These are phyloP conservation scores for Drosophila pachea DNA, from an alignment of 1,140 invertebrate species.

Conservation along the genomic window DNA sequence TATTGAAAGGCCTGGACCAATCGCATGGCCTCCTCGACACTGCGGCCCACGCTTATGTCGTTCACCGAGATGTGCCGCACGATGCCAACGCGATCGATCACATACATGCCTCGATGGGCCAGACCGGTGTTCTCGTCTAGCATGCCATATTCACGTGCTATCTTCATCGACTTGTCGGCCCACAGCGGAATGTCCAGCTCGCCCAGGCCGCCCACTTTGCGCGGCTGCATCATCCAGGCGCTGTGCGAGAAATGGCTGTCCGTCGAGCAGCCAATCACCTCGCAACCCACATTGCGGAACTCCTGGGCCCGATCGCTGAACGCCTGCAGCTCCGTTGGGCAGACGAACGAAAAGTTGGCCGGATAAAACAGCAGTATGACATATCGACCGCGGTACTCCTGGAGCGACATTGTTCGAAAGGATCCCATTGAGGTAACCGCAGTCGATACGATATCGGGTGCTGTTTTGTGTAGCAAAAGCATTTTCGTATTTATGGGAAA, in stretches of 20 bases:
- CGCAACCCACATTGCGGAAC: constrained; percentile 90
- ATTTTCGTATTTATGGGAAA: background rate
- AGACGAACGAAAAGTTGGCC: constrained; percentile 96
- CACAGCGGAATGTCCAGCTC: constrained; percentile 96
- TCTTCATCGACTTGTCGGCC: constrained; percentile 93
- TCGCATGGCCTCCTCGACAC: constrained; percentile 94
- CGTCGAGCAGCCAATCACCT: constrained; percentile 91
- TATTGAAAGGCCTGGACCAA: constrained; percentile 97
- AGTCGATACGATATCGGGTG: constrained; percentile 89
- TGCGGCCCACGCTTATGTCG: constrained; percentile 96
- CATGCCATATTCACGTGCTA: constrained; percentile 94
- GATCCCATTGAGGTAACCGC: constrained; percentile 92
- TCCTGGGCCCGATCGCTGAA: constrained; percentile 92
- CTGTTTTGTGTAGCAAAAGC: constrained; percentile 72
- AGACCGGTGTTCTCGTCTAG: constrained; percentile 94
- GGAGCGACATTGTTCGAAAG: constrained; percentile 91
- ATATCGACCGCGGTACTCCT: constrained; percentile 96
- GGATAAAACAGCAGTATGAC: constrained; percentile 98
- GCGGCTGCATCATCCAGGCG: constrained; percentile 95
- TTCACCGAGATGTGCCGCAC: constrained; percentile 98
- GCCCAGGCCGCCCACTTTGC: constrained; percentile 96
- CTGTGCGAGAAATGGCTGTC: constrained; percentile 94
- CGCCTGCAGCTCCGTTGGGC: constrained; percentile 96
- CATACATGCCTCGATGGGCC: constrained; percentile 96
- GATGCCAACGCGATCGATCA: constrained; percentile 95